These are phyloP conservation scores for Poicephalus meyeri DNA, from an alignment of 2,113 vertebrate genomes.

Conservation along the genomic window DNA sequence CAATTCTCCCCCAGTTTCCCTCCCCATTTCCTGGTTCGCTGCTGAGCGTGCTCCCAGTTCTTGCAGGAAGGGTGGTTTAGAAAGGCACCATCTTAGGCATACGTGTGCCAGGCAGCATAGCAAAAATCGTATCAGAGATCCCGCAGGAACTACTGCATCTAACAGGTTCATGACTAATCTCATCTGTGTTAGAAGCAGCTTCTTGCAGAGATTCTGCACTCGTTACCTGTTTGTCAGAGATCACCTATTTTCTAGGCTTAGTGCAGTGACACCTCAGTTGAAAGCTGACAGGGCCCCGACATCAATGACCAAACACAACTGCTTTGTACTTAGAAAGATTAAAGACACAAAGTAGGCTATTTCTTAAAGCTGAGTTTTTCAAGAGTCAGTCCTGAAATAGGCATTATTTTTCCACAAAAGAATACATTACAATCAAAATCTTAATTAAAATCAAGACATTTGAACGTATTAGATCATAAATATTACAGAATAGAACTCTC, in stretches of 20 bases:
- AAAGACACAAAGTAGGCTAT: background rate
- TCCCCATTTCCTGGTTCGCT: background rate
- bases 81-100: background rate
- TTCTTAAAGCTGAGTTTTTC: background rate
- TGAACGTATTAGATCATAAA: background rate
- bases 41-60: background rate
- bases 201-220: background rate
- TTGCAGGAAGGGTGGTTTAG: background rate
- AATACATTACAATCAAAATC: background rate
- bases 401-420: background rate
- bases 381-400: background rate
- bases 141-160: background rate
- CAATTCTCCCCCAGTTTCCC: background rate
- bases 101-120: background rate
- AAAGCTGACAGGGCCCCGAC: background rate
- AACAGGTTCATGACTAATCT: background rate
- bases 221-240: background rate
- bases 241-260: background rate
- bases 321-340: background rate
- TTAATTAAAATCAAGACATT: background rate
- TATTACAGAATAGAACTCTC: background rate
- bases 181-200: background rate
- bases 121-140: background rate
- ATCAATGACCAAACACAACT: background rate
- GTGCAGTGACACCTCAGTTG: background rate